Evolutionary conservation across 2,113 vertebrate species (phyloP).

Genomic region (Athene cunicularia): DNA sequence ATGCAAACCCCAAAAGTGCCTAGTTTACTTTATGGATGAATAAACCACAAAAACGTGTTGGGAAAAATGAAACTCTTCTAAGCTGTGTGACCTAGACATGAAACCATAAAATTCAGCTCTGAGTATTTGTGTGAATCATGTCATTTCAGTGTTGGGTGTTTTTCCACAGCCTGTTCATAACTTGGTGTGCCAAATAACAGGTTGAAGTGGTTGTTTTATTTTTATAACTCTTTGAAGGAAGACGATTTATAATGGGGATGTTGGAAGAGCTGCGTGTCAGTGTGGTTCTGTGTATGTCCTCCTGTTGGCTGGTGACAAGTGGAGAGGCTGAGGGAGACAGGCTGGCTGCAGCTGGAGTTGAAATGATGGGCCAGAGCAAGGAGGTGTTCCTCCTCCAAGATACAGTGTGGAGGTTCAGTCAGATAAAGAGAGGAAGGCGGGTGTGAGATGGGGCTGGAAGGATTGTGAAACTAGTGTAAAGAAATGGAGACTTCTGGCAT

Average conservation of each 20-base stretch:
- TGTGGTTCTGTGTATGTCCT: not conserved
- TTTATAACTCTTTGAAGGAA: not conserved
- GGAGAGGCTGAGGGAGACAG: not conserved
- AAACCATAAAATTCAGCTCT: not conserved
- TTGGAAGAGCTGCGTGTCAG: not conserved
- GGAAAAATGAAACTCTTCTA: not conserved
- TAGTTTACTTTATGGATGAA: constrained; percentile 31
- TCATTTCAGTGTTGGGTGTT: not conserved
- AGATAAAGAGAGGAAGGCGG: not conserved
- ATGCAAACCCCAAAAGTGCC: not conserved
- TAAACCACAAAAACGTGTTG: constrained; percentile 30
- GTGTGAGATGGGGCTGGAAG: not conserved
- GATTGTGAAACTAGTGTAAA: not conserved
- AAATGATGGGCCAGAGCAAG: not conserved
- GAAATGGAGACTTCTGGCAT: not conserved
- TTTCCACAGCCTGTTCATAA: not conserved
- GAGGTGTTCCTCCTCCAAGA: not conserved
- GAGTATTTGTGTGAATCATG: constrained; percentile 8
- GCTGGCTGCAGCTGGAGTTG: not conserved
- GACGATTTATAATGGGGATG: not conserved
- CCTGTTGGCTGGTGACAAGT: not conserved
- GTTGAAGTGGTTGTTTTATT: not conserved
- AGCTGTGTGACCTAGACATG: not conserved
- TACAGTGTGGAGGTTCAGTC: not conserved
- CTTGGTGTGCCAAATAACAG: not conserved